Evolutionary conservation across 2,797 vertebrate genomes (phyloP).

Genomic region (Sciurus carolinensis): DNA sequence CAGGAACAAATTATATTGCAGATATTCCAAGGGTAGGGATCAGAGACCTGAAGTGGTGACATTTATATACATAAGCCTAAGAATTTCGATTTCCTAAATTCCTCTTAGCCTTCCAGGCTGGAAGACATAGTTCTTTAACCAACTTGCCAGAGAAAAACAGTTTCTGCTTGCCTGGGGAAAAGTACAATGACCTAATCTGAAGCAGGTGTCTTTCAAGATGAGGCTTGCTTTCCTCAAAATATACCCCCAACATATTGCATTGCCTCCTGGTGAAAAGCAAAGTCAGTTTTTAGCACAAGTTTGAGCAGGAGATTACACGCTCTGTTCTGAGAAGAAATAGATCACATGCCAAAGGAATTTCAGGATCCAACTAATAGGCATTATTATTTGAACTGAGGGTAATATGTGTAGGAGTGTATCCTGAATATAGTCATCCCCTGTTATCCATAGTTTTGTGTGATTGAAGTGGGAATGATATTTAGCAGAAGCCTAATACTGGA

Average conservation of each 20-base stretch:
- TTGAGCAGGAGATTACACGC: conserved; percentile 71
- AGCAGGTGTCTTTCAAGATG: conserved; percentile 77
- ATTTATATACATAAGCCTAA: neutral
- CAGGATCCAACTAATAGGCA: conserved; percentile 26
- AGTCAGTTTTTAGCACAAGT: conserved; percentile 72
- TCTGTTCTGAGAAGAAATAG: conserved; percentile 70
- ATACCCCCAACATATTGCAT: conserved; percentile 58
- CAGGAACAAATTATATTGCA: conserved; percentile 2
- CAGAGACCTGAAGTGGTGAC: conserved; percentile 36
- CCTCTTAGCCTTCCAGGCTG: conserved; percentile 9
- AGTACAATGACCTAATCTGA: conserved; percentile 61
- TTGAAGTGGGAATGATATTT: neutral
- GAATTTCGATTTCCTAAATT: conserved; percentile 62
- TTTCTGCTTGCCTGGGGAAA: conserved; percentile 7
- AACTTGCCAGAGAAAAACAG: conserved; percentile 49
- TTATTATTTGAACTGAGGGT: neutral
- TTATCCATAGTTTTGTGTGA: neutral
- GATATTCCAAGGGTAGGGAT: neutral
- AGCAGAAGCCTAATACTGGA: neutral
- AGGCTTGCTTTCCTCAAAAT: conserved; percentile 72
- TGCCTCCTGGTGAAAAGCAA: conserved; percentile 70
- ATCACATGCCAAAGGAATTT: conserved; percentile 48
- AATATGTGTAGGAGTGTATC: neutral
- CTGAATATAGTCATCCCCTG: neutral
- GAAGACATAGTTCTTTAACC: conserved; percentile 54